Evolutionary conservation across 37 sponge, comb jelly and placozoan species (phyloP), one percentile per base, ranked within the genome.

Genomic region (Diacarnus erythraeanus): DNA sequence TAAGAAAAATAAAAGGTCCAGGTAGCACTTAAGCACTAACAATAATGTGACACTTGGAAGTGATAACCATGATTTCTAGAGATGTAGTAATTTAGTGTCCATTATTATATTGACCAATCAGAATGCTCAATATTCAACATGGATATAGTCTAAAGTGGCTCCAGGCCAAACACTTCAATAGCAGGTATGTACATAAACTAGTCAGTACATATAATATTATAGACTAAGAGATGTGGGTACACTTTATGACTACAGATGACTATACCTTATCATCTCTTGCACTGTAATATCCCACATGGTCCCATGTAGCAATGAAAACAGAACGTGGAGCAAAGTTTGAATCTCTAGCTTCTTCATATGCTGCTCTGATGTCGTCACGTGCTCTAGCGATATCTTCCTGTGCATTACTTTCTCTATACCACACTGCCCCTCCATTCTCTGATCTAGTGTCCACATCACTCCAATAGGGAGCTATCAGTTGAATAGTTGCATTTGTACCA

Each of bases 281-380:
- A 66, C 31, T 66, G 34, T 30, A 66, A 27, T 66, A 66, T 66
- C 67, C 67, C 31, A 66, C 67, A 66, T 66, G 67, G 31, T 66
- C 67, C 67, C 67, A 66, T 20, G 67, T 66, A 34, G 67, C 67
- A 20, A 66, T 27, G 31, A 66, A 66, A 27, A 66, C 36, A 20
- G 67, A 66, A 4, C 35, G 25, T 23, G 67, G 26, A 30, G 18
- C 20, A 27, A 66, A 66, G 31, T 30, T 66, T 2, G 35, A 18
- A 66, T 18, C 31, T n/a, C n/a, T n/a, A 66, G 25, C 67, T 34
- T 33, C 67, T 30, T 23, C 31, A 66, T 8, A 34, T 33, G 51
- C 51, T 15, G 10, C 10, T 47, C 12, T 47, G 51, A 47, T 47
- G 51, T 47, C 51, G 12, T 12, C 12, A 6, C 12, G 10, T 47